Evolutionary conservation across 2,888 invertebrate genomes (phyloP).

Genomic region (Nymphalis polychloros): DNA sequence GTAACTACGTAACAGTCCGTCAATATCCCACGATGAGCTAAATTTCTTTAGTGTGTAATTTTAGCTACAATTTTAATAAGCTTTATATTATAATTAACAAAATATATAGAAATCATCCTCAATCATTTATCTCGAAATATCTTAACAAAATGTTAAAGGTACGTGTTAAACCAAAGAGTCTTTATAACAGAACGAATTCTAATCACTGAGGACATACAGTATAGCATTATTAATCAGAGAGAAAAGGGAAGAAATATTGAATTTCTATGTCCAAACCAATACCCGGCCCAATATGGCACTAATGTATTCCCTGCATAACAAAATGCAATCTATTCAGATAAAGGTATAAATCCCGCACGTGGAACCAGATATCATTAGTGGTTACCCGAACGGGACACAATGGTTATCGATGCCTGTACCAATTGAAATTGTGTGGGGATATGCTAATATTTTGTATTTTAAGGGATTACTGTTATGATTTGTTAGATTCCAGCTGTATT

Average conservation of each 20-base stretch:
- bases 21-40: too few relatives aligned
- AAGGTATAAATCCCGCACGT: slow-evolving; percentile 57
- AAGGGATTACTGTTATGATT: slow-evolving; percentile 7
- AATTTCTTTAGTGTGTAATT: too few relatives aligned
- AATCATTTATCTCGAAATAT: not conserved
- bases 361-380: slow-evolving; percentile 50
- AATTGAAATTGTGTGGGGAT: slow-evolving; percentile 46
- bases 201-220: not conserved
- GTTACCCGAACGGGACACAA: slow-evolving; percentile 47
- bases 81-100: too few relatives aligned
- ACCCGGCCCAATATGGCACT: slow-evolving; percentile 30
- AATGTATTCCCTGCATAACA: slow-evolving; percentile 44
- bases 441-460: slow-evolving; percentile 18
- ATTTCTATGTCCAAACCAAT: slow-evolving; percentile 21
- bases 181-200: not conserved
- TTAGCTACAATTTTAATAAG: too few relatives aligned
- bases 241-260: slow-evolving; percentile 24
- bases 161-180: not conserved
- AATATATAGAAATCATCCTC: too few relatives aligned
- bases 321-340: slow-evolving; percentile 62
- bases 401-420: slow-evolving; percentile 38
- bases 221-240: slow-evolving; percentile 21
- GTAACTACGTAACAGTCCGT: too few relatives aligned
- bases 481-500: not conserved
- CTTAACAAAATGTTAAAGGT: not conserved